Evolutionary conservation across 2,888 invertebrate species (phyloP).

Genomic region (Platypus cylindrus): DNA sequence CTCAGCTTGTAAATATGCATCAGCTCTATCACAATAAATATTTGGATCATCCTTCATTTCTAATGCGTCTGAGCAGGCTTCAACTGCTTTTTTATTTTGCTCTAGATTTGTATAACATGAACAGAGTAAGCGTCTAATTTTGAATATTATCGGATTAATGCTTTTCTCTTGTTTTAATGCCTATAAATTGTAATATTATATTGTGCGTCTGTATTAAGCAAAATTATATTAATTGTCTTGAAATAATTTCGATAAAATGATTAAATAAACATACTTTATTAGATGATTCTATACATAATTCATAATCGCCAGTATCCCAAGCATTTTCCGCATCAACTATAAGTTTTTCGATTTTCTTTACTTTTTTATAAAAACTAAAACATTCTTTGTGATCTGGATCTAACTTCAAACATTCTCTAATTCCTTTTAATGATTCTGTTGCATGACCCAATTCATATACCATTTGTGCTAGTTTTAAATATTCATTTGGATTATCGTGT

Average conservation of each 20-base stretch:
- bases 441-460: constrained; percentile 88
- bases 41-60: constrained; percentile 61
- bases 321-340: constrained; percentile 53
- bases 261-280: constrained; percentile 30
- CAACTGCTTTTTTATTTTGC: constrained; percentile 57
- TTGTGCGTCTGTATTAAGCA: neutral
- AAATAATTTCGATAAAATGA: neutral
- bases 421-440: constrained; percentile 79
- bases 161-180: constrained; percentile 58
- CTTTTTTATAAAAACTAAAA: constrained; percentile 89
- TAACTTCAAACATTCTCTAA: constrained; percentile 90
- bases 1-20: constrained; percentile 78
- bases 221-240: neutral
- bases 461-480: constrained; percentile 66
- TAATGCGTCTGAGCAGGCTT: constrained; percentile 68
- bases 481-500: constrained; percentile 84
- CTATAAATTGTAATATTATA: constrained; percentile 2
- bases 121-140: constrained; percentile 68
- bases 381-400: constrained; percentile 97
- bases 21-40: constrained; percentile 80
- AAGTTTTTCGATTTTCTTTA: constrained; percentile 83
- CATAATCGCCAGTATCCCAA: constrained; percentile 49
- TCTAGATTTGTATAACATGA: constrained; percentile 63
- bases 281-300: constrained; percentile 56
- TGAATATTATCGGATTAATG: constrained; percentile 56